Evolutionary conservation across 1,140 invertebrate genomes (phyloP).

Genomic region (Brachionus asplanchnoidis): DNA sequence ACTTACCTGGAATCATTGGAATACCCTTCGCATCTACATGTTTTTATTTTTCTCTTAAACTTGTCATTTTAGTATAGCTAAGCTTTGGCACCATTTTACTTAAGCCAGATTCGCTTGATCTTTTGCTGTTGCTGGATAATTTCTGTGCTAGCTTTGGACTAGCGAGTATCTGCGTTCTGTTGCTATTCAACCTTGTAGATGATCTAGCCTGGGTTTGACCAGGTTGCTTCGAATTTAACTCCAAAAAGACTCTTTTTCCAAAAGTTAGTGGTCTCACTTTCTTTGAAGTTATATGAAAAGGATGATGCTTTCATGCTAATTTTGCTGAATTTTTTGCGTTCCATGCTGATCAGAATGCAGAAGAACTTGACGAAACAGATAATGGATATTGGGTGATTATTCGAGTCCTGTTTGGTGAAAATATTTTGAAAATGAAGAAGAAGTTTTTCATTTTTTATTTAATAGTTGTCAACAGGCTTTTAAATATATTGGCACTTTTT

Average conservation of each 20-base stretch:
- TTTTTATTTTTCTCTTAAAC: background rate
- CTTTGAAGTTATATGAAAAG: background rate
- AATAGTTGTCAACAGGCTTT: background rate
- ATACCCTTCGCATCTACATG: too few species aligned
- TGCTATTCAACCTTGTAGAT: background rate
- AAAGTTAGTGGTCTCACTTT: background rate
- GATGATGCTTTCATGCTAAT: background rate
- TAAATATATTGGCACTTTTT: background rate
- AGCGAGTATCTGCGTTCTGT: background rate
- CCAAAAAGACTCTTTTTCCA: background rate
- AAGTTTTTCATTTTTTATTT: conserved; percentile 30
- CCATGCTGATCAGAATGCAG: background rate
- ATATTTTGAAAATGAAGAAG: conserved; percentile 9
- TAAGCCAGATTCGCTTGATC: background rate
- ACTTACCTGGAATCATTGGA: too few species aligned
- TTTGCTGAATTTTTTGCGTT: background rate
- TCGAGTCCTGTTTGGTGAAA: background rate
- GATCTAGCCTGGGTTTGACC: background rate
- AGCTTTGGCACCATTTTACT: background rate
- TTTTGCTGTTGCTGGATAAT: background rate
- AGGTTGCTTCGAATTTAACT: background rate
- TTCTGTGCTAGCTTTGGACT: background rate
- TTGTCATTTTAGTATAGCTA: conserved; percentile 17
- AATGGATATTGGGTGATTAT: conserved; percentile 1
- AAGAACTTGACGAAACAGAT: conserved; percentile 14